Conservation (phyloP, 2,797 vertebrate species). For the Phalanger gymnotis region DNA sequence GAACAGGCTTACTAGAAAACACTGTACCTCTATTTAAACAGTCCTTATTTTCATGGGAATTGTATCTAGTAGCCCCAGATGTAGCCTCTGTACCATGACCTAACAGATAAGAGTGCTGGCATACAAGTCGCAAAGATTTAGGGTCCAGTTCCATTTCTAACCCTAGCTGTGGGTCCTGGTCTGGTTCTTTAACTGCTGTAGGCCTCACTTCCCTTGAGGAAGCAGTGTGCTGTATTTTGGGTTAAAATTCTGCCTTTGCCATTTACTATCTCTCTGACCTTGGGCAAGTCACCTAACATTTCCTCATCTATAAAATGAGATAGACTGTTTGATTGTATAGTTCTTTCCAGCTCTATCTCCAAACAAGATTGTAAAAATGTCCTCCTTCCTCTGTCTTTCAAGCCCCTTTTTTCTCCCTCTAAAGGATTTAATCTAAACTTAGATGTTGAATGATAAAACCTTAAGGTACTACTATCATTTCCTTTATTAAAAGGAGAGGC, state of each 20-base stretch:
- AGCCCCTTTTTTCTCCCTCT: not conserved
- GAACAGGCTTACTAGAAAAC: not conserved
- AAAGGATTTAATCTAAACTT: not conserved
- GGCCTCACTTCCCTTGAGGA: not conserved
- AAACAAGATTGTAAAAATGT: not conserved
- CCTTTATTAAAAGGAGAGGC: not conserved
- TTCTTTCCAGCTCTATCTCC: not conserved
- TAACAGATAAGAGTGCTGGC: not conserved
- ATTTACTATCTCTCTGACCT: not conserved
- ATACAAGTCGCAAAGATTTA: not conserved
- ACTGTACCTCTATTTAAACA: not conserved
- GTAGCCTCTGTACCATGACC: not conserved
- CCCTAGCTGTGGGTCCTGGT: not conserved
- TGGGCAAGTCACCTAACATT: not conserved
- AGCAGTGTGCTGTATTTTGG: not conserved
- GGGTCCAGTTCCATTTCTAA: not conserved
- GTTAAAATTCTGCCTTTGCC: not conserved
- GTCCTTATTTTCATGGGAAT: not conserved
- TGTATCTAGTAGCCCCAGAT: not conserved
- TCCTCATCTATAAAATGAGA: not conserved
- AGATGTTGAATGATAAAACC: not conserved
- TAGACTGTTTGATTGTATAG: not conserved
- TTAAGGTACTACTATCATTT: not conserved
- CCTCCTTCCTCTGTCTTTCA: not conserved
- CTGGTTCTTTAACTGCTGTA: not conserved